Evolutionary conservation across 2,797 vertebrate genomes (phyloP).

Genomic region (Coregonus suidteri): DNA sequence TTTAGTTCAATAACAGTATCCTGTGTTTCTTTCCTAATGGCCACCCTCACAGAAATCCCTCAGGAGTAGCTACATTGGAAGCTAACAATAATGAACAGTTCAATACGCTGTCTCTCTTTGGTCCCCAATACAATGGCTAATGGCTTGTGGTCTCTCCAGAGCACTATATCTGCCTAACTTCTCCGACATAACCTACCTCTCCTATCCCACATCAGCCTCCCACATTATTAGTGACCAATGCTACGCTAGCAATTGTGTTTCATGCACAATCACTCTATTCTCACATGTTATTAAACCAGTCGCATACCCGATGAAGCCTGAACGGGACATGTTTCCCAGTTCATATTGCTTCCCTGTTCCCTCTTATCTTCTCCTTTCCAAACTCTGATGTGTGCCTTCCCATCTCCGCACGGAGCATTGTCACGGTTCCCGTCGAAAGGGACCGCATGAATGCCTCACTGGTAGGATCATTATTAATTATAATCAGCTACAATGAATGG

Average conservation of each 20-base stretch:
- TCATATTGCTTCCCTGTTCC: slow-evolving; percentile 47
- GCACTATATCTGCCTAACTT: slow-evolving; percentile 43
- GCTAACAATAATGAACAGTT: slow-evolving; percentile 64
- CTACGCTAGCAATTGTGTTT: slow-evolving; percentile 43
- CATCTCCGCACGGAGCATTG: slow-evolving; percentile 44
- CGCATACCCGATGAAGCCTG: slow-evolving; percentile 74
- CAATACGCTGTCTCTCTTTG: slow-evolving; percentile 47
- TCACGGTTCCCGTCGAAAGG: slow-evolving; percentile 50
- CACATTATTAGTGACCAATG: slow-evolving; percentile 54
- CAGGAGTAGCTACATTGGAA: slow-evolving; percentile 35
- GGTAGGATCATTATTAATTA: slow-evolving; percentile 73
- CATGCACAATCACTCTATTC: slow-evolving; percentile 40
- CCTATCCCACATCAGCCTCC: slow-evolving; percentile 32
- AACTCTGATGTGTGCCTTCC: slow-evolving; percentile 54
- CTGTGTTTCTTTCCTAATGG: slow-evolving; percentile 42
- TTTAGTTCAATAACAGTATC: slow-evolving; percentile 28
- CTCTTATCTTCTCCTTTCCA: slow-evolving; percentile 57
- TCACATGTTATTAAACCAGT: slow-evolving; percentile 71
- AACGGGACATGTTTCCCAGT: slow-evolving; percentile 59
- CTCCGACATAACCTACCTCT: slow-evolving; percentile 32
- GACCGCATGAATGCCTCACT: slow-evolving; percentile 59
- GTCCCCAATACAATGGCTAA: slow-evolving; percentile 58
- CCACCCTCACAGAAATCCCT: slow-evolving; percentile 45
- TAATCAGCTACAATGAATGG: slow-evolving; percentile 70
- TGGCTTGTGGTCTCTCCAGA: slow-evolving; percentile 59